Conservation (phyloP, 2,888 invertebrate genomes). For the Hydriomena furcata region DNA sequence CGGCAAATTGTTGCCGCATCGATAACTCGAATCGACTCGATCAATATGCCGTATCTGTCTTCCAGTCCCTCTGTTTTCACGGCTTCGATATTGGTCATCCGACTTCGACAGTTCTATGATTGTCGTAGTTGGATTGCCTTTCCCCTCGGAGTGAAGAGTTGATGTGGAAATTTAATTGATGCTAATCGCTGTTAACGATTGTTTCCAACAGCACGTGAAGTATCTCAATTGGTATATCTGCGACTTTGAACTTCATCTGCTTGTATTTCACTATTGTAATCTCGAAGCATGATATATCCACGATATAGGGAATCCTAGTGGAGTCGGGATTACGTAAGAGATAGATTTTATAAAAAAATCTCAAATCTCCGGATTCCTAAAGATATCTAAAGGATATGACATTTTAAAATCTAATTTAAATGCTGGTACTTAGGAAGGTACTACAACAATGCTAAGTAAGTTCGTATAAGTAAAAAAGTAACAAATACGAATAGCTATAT, state of each 20-base stretch:
- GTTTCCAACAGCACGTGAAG: constrained; percentile 8
- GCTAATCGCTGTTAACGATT: constrained; percentile 14
- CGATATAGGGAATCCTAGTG: too few species aligned
- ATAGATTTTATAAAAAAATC: too few species aligned
- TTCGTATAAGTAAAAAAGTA: too few species aligned
- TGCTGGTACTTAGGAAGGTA: too few species aligned
- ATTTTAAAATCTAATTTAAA: too few species aligned
- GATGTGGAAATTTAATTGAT: constrained; percentile 27
- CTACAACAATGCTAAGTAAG: too few species aligned
- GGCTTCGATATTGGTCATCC: constrained; percentile 30
- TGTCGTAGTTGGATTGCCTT: constrained; percentile 20
- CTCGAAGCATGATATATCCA: too few species aligned
- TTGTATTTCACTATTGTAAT: too few species aligned
- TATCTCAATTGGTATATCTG: neutral
- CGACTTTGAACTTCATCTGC: constrained; percentile 1
- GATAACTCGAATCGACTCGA: constrained; percentile 75
- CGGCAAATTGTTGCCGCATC: constrained; percentile 81
- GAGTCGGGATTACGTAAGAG: too few species aligned
- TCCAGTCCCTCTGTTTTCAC: constrained; percentile 39
- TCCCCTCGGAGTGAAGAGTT: constrained; percentile 19
- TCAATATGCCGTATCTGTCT: constrained; percentile 70
- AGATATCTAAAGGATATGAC: too few species aligned
- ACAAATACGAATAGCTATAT: too few species aligned
- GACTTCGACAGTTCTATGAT: constrained; percentile 36
- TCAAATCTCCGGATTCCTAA: too few species aligned